Percentiles rank a stretch among this genome's conserved stretches.
phyloP scores from a whole-genome alignment of 2,113 vertebrate species.

The Microcebus griseorufus region DNA sequence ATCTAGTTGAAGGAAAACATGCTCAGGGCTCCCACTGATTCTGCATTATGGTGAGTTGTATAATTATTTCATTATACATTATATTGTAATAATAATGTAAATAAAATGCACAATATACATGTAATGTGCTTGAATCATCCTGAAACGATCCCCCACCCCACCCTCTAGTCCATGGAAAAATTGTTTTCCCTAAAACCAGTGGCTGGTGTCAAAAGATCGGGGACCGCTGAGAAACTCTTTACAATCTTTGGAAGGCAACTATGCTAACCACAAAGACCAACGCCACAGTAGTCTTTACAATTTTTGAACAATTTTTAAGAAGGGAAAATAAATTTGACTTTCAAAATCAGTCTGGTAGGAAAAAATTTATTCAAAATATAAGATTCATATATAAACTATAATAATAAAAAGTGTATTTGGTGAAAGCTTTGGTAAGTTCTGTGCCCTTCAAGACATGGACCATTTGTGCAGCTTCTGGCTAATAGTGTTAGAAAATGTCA shows the following conservation, averaged over 20 bases:
- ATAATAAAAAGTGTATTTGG: background rate
- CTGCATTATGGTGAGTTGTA: too few relatives aligned
- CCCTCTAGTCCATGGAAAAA: too few relatives aligned
- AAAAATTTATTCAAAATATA: background rate
- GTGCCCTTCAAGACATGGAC: background rate
- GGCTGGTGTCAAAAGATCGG: too few relatives aligned
- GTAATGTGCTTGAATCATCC: too few relatives aligned
- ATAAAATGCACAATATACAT: too few relatives aligned
- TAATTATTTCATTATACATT: too few relatives aligned
- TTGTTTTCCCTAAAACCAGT: too few relatives aligned
- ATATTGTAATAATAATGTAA: too few relatives aligned
- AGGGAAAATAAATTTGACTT: background rate
- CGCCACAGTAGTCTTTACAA: background rate
- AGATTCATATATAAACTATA: background rate
- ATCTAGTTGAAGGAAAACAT: too few relatives aligned
- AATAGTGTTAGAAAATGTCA: background rate
- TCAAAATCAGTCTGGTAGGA: background rate
- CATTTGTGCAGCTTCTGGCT: background rate
- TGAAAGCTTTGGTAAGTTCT: background rate
- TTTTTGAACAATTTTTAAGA: background rate
- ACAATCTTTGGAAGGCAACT: background rate
- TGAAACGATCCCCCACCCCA: too few relatives aligned
- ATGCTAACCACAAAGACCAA: too few relatives aligned
- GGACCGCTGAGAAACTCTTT: background rate
- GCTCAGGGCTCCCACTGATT: too few relatives aligned